Evolutionary conservation across 2,113 vertebrate species (phyloP), one percentile per base, ranked within the genome.

Genomic region (Hypanus sabinus): DNA sequence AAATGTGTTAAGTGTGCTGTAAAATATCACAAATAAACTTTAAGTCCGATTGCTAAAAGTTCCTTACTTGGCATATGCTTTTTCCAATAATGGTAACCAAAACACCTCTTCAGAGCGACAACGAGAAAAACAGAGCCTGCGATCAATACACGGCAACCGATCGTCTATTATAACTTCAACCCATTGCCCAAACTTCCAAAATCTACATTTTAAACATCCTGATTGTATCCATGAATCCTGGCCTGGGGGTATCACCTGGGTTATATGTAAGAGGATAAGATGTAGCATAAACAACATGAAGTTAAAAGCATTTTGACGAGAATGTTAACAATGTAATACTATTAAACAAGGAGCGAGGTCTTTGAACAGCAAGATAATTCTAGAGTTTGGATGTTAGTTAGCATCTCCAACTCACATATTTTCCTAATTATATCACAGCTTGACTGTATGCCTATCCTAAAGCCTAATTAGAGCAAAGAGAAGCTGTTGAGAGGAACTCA

Each of bases 21-120:
- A 27, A 73, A 93, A 93, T 73, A 10, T 65, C 70, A 93, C 36
- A 75, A 20, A 75, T 70, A 36, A 93, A 73, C 68, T 55, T 93
- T 30, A 11, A 27, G 33, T 73, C 55, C 0, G 85, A 90, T 90
- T 33, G 38, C 85, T 8, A 73, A 71, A 73, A 73, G 55, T 30
- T 93, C 70, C 98, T 68, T 96, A 99, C 99, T 99, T 99, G 81
- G 99, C 99, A 60, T 98, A 99, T n/a, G 97, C 99, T 95, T 99
- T 99, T 96, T 99, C 99, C 96, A 99, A 93, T 0, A 99, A 95
- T 0, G 98, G 97, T 33, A 99, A 97, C 99, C 99, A 99, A 95
- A 99, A 99, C 62, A 97, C 97, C 94, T 96, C 96, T 57, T 98
- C 97, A 27, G 96, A 96, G 94, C 98, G 98, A 95, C 98, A 99